Percentiles rank a stretch among this genome's conserved stretches.
phyloP scores from a whole-genome alignment of 2,113 vertebrate genomes.

The Delphinus delphis region DNA sequence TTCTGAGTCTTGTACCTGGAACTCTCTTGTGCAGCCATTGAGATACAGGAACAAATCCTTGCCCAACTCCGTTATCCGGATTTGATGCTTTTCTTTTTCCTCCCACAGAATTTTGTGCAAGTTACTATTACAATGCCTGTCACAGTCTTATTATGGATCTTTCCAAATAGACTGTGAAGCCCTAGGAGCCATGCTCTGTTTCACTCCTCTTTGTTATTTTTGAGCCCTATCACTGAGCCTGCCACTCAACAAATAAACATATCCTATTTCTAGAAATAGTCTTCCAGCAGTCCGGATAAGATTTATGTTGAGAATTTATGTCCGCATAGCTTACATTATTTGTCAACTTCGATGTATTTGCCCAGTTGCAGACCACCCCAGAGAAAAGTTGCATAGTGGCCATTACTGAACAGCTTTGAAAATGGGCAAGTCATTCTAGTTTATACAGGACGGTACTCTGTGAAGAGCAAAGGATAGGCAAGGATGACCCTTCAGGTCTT shows the following conservation, averaged over 20 bases:
- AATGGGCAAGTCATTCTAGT: neutral
- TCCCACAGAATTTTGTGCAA: neutral
- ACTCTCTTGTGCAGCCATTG: neutral
- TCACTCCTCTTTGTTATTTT: slow-evolving; percentile 23
- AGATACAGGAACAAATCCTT: neutral
- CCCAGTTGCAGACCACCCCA: neutral
- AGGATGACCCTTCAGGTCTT: neutral
- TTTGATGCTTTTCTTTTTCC: neutral
- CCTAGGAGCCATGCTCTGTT: neutral
- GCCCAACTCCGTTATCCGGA: neutral
- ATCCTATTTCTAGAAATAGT: slow-evolving; percentile 17
- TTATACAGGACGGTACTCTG: neutral
- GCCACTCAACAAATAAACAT: slow-evolving; percentile 25
- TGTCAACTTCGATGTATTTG: slow-evolving; percentile 1
- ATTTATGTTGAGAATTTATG: slow-evolving; percentile 37
- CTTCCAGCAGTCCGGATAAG: neutral
- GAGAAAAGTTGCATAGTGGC: neutral
- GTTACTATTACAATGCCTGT: neutral
- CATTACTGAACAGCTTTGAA: neutral
- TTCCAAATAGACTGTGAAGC: neutral
- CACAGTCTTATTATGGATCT: neutral
- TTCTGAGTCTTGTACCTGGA: neutral
- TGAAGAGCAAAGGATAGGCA: neutral
- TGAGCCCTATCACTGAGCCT: neutral
- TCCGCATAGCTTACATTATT: neutral